Conservation (phyloP, 1,140 invertebrate species). For the Holcopasites calliopsidis region DNA sequence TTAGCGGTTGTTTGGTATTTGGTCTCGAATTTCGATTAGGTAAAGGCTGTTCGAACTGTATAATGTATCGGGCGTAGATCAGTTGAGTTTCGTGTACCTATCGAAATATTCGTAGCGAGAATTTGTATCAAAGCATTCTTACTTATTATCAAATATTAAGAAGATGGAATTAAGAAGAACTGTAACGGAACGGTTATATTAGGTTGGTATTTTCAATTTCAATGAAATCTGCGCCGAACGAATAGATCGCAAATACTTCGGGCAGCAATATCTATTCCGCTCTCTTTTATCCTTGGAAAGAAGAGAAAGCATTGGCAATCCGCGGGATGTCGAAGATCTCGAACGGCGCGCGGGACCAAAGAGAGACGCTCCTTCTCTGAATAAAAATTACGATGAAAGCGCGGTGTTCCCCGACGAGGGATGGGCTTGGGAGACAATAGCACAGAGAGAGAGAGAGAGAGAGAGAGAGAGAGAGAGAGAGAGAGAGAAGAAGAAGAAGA, state of each 20-base stretch:
- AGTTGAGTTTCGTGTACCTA: no score
- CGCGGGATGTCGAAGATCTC: background rate
- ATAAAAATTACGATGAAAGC: background rate
- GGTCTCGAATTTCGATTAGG: background rate
- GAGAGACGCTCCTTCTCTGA: background rate
- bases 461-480: no score
- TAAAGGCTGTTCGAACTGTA: background rate
- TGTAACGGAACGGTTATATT: no score
- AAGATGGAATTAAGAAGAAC: no score
- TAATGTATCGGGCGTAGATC: no score
- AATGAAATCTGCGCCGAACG: no score
- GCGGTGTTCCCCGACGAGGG: background rate
- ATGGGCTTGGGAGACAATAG: background rate
- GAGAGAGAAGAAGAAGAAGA: no score
- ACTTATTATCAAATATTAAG: no score
- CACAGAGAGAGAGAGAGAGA: background rate
- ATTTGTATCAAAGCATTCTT: no score
- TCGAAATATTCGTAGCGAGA: no score
- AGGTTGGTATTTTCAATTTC: no score
- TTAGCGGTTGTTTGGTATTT: background rate
- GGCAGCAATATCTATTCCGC: background rate
- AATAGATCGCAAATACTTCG: no score
- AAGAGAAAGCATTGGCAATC: background rate
- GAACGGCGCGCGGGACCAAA: background rate
- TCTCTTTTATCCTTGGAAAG: background rate